Evolutionary conservation across 2,797 vertebrate genomes (phyloP).

Genomic region (Triplophysa bombifrons): DNA sequence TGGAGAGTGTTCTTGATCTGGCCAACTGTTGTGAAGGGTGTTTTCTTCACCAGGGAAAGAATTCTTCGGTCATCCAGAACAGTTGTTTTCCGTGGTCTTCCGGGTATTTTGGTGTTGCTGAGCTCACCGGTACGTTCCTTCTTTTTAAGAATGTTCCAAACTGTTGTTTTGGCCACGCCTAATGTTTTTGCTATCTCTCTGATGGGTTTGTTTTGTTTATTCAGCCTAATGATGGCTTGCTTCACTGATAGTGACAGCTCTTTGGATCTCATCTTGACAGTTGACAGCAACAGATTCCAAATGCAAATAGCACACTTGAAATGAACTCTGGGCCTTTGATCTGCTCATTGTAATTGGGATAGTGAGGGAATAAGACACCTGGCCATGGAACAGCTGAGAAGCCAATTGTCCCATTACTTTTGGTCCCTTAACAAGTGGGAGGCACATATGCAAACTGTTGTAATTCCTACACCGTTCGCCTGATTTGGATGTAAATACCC

Average conservation of each 20-base stretch:
- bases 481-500: too few species aligned
- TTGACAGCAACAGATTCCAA: conserved; percentile 55
- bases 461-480: too few species aligned
- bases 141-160: conserved; percentile 10
- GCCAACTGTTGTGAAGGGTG: conserved; percentile 38
- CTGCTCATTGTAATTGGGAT: conserved; percentile 6
- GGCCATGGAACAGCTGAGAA: too few species aligned
- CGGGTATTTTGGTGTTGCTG: conserved; percentile 44
- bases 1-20: conserved; percentile 51
- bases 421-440: too few species aligned
- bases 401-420: too few species aligned
- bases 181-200: conserved; percentile 20
- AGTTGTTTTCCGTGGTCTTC: conserved; percentile 46
- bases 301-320: conserved; percentile 45
- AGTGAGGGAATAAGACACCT: conserved; percentile 29
- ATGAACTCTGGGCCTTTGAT: conserved; percentile 20
- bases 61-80: conserved; percentile 45
- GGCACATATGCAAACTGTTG: too few species aligned
- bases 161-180: neutral
- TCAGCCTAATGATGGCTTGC: conserved; percentile 25
- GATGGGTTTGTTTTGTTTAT: conserved; percentile 19
- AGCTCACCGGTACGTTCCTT: conserved; percentile 11
- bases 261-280: conserved; percentile 52
- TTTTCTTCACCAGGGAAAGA: conserved; percentile 40
- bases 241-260: conserved; percentile 45